These are phyloP conservation scores for Dioctria rufipes DNA, from an alignment of 2,888 invertebrate species.

Conservation along the genomic window DNA sequence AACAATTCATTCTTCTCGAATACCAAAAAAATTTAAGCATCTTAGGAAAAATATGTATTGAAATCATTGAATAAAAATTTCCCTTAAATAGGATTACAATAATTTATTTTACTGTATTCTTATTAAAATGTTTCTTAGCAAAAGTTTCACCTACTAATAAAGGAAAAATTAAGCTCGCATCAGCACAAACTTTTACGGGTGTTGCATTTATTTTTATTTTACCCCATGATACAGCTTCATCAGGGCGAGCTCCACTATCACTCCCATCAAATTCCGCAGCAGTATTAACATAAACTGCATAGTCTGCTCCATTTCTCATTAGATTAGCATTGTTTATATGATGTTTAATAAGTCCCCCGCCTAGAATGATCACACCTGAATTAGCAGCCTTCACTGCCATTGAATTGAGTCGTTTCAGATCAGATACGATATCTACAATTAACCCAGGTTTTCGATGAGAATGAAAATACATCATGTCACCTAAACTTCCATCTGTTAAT, in stretches of 20 bases:
- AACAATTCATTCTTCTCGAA: no score
- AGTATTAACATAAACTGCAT: conserved; percentile 95
- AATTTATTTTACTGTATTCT: conserved; percentile 49
- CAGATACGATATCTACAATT: conserved; percentile 92
- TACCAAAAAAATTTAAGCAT: no score
- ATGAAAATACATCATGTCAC: conserved; percentile 99
- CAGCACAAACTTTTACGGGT: conserved; percentile 94
- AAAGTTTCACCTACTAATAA: conserved; percentile 97
- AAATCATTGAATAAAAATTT: no score
- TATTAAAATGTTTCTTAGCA: conserved; percentile 77
- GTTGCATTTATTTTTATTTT: conserved; percentile 91
- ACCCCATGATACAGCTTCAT: conserved; percentile 99
- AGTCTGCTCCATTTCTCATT: conserved; percentile 99
- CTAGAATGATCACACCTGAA: conserved; percentile 97
- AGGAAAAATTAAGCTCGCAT: conserved; percentile 95
- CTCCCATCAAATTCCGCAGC: conserved; percentile 97
- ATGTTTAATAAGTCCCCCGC: conserved; percentile 98
- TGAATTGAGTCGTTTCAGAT: conserved; percentile 90
- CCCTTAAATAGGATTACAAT: no score
- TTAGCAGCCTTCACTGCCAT: conserved; percentile 94
- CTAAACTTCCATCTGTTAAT: conserved; percentile 96
- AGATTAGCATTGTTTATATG: conserved; percentile 99
- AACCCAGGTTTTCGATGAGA: conserved; percentile 94
- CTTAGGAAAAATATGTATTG: no score
- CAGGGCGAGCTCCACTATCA: conserved; percentile 97